Evolutionary conservation across 2,113 vertebrate genomes (phyloP), one percentile per base, ranked within the genome.

Genomic region (Pluvianellus socialis): DNA sequence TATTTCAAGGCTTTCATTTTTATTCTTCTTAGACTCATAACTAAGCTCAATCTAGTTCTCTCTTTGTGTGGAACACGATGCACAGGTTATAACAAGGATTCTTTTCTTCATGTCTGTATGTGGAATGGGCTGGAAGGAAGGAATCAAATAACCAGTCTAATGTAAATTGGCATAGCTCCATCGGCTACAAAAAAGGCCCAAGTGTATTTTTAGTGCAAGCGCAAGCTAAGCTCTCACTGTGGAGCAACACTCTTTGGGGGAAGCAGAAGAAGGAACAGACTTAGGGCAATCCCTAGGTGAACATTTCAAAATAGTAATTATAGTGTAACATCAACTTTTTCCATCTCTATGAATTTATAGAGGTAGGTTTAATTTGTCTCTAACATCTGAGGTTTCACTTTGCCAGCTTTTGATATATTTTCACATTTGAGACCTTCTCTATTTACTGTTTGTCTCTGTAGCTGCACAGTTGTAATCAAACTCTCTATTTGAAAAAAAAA

Each of bases 61-160:
- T 50, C 90, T 77, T 9, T 83, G n/a, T 76, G 58, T 40, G 71
- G 83, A 89, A 77, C 65, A 92, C 66, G 73, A 82, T 85, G 72
- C 76, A 79, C 21, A 58, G 86, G 72, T 92, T 97, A 42, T 79
- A 92, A 92, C 84, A 92, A 90, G 89, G 77, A 62, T 95, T 85
- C 87, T 96, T 97, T 94, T 95, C 80, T 96, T 86, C n/a, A 4
- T 86, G 80, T 82, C 95, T 95, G 94, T 91, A 21, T 73, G 95
- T 80, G 95, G 91, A 90, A 96, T 73, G 86, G 83, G n/a, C 70
- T 96, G 89, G 86, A 95, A 97, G 96, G 97, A 96, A 97, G 91
- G 96, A 96, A 91, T 96, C 96, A 86, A 95, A 93, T 97, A 89
- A 92, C 95, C 79, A 49, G 85, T 88, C 45, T 95, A 96, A 97